Percentiles rank a stretch among this genome's conserved stretches.
Conservation (phyloP, 2,888 invertebrate genomes). For the Atrina japonica region DNA sequence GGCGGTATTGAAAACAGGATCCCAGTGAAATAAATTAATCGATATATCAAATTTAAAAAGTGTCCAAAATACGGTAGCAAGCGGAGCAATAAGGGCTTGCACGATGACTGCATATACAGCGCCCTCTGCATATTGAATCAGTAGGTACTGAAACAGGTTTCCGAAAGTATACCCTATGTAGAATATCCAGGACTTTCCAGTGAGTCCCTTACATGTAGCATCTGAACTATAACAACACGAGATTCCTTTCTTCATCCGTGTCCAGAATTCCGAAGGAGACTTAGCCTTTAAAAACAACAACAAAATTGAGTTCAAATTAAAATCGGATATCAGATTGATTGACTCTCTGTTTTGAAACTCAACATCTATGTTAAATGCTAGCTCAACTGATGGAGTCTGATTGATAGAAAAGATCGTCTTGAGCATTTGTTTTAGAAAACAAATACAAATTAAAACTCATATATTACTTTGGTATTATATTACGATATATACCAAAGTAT, state of each 20-base stretch:
- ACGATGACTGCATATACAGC: conserved; percentile 67
- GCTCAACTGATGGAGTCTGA: no score
- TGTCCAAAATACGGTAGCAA: conserved; percentile 69
- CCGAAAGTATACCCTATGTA: conserved; percentile 52
- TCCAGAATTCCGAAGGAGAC: conserved; percentile 45
- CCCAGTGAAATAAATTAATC: conserved; percentile 56
- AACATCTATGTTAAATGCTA: no score
- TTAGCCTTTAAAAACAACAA: conserved; percentile 48
- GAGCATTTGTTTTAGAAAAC: no score
- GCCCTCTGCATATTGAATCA: conserved; percentile 69
- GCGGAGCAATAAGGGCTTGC: conserved; percentile 62
- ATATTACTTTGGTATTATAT: no score
- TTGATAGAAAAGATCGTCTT: no score
- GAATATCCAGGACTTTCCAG: conserved; percentile 59
- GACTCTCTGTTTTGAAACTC: no score
- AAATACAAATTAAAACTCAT: no score
- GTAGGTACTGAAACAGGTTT: conserved; percentile 65
- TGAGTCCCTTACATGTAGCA: conserved; percentile 41
- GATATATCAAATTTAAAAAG: conserved; percentile 60
- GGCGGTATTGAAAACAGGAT: conserved; percentile 60
- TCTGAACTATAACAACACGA: conserved; percentile 56
- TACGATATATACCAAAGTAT: not conserved
- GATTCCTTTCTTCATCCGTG: conserved; percentile 49
- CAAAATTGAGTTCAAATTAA: no score
- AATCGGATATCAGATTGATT: no score